phyloP scores from a whole-genome alignment of 2,797 vertebrate species.

The Betta splendens region DNA sequence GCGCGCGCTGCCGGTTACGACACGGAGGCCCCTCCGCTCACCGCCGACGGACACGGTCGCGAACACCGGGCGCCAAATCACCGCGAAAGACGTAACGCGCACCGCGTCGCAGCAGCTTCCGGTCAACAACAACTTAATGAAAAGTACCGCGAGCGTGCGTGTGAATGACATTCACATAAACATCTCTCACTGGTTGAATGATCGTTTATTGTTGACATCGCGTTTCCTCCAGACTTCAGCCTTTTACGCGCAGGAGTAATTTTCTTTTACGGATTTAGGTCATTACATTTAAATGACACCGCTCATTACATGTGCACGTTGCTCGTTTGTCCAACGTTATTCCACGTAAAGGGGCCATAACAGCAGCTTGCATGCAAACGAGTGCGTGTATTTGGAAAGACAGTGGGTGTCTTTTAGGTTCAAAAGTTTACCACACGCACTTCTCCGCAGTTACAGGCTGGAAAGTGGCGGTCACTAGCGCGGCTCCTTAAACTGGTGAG shows the following conservation, averaged over 20 bases:
- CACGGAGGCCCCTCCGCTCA: slow-evolving; percentile 34
- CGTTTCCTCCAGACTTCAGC: neutral
- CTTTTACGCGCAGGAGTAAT: neutral
- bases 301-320: accelerated
- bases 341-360: neutral
- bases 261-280: neutral
- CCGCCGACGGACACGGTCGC: slow-evolving; percentile 15
- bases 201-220: neutral
- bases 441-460: slow-evolving; percentile 12
- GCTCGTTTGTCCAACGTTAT: no score
- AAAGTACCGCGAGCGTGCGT: neutral
- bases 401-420: neutral
- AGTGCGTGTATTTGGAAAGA: neutral
- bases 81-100: neutral
- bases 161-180: neutral
- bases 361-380: neutral
- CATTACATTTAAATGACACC: neutral
- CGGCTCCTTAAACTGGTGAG: slow-evolving; percentile 3
- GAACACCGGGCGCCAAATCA: slow-evolving; percentile 13
- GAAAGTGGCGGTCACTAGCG: slow-evolving; percentile 22
- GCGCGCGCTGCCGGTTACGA: slow-evolving; percentile 39
- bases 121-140: no score
- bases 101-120: neutral
- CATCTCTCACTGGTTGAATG: no score
- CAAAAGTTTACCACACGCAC: slow-evolving; percentile 45